Conservation (phyloP, 37 sponge, comb jelly and placozoan species). For the Tethya wilhelma region DNA sequence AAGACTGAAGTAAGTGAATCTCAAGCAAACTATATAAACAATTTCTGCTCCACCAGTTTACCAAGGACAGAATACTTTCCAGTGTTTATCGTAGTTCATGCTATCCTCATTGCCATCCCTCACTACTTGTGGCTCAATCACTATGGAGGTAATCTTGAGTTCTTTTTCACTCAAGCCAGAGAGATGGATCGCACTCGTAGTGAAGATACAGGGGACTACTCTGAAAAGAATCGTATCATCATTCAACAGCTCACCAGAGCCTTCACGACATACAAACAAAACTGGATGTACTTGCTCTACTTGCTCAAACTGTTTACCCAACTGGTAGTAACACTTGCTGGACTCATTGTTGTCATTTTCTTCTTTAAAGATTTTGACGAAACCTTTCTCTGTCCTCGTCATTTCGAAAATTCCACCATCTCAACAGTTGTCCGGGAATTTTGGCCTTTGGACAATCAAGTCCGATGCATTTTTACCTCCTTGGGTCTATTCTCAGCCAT, state of each 20-base stretch:
- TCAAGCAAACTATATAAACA: conserved; percentile 30
- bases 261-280: conserved; percentile 48
- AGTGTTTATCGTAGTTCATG: conserved; percentile 61
- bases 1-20: neutral
- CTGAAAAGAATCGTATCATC: conserved; percentile 37
- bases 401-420: neutral
- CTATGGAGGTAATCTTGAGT: conserved; percentile 60
- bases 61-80: conserved; percentile 41
- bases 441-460: conserved; percentile 38
- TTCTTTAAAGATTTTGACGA: conserved; percentile 51
- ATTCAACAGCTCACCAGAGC: conserved; percentile 24
- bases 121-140: conserved; percentile 65
- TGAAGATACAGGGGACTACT: conserved; percentile 41
- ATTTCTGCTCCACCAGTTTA: conserved; percentile 38
- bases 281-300: conserved; percentile 46
- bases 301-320: conserved; percentile 36
- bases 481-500: conserved; percentile 51
- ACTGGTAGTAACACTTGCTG: conserved; percentile 10
- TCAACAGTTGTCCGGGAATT: neutral
- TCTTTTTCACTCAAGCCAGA: conserved; percentile 36
- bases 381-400: conserved; percentile 53
- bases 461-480: conserved; percentile 63
- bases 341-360: conserved; percentile 3
- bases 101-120: conserved; percentile 39
- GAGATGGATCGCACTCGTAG: conserved; percentile 62